Base-by-base conservation (phyloP, 2,888 invertebrate species). In the Acanthococcus lagerstroemiae region DNA sequence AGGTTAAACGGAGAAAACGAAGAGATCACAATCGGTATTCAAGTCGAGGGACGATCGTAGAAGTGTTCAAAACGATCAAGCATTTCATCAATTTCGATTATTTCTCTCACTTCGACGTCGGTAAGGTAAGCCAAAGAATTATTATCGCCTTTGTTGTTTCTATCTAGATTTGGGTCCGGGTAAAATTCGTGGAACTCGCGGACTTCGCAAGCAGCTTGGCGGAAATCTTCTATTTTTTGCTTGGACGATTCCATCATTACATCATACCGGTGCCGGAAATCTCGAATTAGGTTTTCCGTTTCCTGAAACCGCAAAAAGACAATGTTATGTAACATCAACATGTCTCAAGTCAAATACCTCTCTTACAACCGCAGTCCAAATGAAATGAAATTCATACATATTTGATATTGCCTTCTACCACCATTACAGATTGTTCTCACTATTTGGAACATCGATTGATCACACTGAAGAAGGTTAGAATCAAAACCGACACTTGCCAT, bases 111-210 rank as follows among this genome's bases (percentile, higher is more conserved):
- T 57, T 66, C 66, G 4, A 2, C 17, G 7, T 46, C 56, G 5
- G 45, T 55, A 4, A 65, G 44, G 15, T 56, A 65, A 55, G 48
- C n/a, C 5, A 66, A 21, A 5, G 57, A 25, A 7, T 65, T 46
- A 1, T 22, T 46, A 48, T 65, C 65, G 9, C 17, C 25, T 9
- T 25, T 55, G 17, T 24, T 45, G 15, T 22, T 22, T 12, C 6
- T 27, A 5, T 25, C 25, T 4, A 22, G 27, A 9, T 55, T 45
- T 50, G 55, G 37, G 44, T 26, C 26, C 5, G 66, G 66, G 37
- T 66, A 66, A 27, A 66, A 66, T 50, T 66, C 56, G n/a, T 66
- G 66, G 9, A 66, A 66, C 19, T 66, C 55, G 5, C 27, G 15
- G 0, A 66, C 50, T 22, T 66, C 66, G 17, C 50, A 50, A 9